These are phyloP conservation scores for Leucopternis melanops DNA, from an alignment of 2,113 vertebrate species.

Conservation along the genomic window DNA sequence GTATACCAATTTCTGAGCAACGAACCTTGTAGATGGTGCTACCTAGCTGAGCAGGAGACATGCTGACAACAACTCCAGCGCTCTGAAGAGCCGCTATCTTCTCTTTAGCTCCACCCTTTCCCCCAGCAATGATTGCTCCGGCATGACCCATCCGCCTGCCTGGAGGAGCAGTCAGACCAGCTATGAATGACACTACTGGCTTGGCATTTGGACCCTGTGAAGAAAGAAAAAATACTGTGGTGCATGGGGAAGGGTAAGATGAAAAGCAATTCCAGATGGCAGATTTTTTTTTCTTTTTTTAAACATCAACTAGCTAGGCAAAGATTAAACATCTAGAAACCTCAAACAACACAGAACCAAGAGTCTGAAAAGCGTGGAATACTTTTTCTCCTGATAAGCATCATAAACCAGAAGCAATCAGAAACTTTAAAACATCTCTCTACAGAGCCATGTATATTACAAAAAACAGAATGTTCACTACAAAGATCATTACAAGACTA, in stretches of 20 bases:
- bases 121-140: slow-evolving; percentile 95
- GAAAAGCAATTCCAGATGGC: background rate
- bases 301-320: background rate
- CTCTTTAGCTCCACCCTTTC: slow-evolving; percentile 97
- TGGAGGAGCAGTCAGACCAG: slow-evolving; percentile 92
- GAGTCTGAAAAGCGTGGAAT: background rate
- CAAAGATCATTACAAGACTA: background rate
- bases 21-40: slow-evolving; percentile 94
- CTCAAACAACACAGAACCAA: background rate
- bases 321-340: background rate
- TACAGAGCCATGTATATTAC: background rate
- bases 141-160: slow-evolving; percentile 97
- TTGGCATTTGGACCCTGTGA: slow-evolving; percentile 86
- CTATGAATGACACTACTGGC: slow-evolving; percentile 97
- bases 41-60: slow-evolving; percentile 97
- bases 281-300: background rate
- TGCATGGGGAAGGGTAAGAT: accelerated
- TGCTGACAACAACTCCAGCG: slow-evolving; percentile 92
- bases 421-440: background rate
- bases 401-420: background rate
- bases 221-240: background rate
- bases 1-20: background rate
- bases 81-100: slow-evolving; percentile 95
- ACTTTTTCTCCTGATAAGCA: background rate
- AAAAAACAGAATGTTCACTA: background rate